Conservation (phyloP, 2,113 vertebrate species). For the Smithornis capensis region DNA sequence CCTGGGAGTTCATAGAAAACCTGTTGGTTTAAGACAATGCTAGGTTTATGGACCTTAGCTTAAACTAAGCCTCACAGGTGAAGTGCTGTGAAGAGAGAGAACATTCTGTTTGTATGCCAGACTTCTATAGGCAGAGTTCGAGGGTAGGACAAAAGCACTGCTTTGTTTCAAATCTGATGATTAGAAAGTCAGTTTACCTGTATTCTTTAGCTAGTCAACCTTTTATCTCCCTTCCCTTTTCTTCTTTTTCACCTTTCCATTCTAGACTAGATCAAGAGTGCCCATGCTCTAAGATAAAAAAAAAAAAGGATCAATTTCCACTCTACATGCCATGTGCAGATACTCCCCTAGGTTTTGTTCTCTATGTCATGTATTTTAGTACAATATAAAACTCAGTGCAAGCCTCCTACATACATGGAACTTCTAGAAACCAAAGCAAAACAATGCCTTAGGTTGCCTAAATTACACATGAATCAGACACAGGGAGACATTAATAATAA, state of each 20-base stretch:
- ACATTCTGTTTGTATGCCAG: accelerated
- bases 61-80: background rate
- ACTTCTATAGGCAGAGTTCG: background rate
- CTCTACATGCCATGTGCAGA: accelerated
- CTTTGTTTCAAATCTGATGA: background rate
- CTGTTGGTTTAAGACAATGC: background rate
- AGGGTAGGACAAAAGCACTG: background rate
- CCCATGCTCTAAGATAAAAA: background rate
- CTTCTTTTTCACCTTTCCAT: background rate
- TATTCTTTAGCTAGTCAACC: background rate
- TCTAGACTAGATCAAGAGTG: background rate
- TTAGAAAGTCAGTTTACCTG: background rate
- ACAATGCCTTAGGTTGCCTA: background rate
- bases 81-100: background rate
- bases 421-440: background rate
- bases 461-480: background rate
- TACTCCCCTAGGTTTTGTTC: background rate
- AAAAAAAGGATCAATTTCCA: background rate
- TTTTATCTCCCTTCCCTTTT: background rate
- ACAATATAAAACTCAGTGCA: background rate
- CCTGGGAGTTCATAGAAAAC: background rate
- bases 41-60: background rate
- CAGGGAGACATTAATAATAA: background rate
- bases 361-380: background rate
- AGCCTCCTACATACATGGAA: accelerated